phyloP scores from a whole-genome alignment of 2,888 invertebrate species.

The Chirona hameri region DNA sequence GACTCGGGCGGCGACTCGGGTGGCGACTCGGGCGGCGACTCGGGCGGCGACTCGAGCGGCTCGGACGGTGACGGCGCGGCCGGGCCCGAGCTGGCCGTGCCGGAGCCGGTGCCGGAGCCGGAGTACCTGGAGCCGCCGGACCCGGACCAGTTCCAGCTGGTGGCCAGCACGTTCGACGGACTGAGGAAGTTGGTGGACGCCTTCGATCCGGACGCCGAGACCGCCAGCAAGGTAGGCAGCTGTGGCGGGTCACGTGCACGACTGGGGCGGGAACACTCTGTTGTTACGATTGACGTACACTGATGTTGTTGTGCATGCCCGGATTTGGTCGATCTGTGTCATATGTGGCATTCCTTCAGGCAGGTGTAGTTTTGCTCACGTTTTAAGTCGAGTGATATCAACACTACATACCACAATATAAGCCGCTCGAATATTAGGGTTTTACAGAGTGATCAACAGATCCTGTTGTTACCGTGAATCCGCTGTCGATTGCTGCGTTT shows the following conservation, averaged over 20 bases:
- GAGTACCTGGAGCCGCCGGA: conserved; percentile 8
- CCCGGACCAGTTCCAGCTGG: conserved; percentile 34
- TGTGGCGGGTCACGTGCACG: conserved; percentile 31
- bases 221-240: neutral
- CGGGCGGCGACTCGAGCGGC: neutral
- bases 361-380: too few relatives aligned
- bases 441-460: too few relatives aligned
- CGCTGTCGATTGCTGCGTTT: too few relatives aligned
- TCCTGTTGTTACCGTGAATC: too few relatives aligned
- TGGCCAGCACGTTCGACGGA: conserved; percentile 33
- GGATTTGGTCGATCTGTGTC: too few relatives aligned
- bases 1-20: neutral
- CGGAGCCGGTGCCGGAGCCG: conserved; percentile 7
- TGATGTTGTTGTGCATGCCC: too few relatives aligned
- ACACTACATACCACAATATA: too few relatives aligned
- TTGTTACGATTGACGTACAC: too few relatives aligned
- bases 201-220: neutral
- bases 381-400: too few relatives aligned
- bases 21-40: neutral
- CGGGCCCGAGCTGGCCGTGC: neutral
- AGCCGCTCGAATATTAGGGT: too few relatives aligned
- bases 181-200: conserved; percentile 10
- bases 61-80: neutral
- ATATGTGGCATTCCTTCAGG: too few relatives aligned
- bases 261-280: conserved; percentile 32